Conservation (phyloP, 1,140 invertebrate genomes). For the Drosophila nikananu region DNA sequence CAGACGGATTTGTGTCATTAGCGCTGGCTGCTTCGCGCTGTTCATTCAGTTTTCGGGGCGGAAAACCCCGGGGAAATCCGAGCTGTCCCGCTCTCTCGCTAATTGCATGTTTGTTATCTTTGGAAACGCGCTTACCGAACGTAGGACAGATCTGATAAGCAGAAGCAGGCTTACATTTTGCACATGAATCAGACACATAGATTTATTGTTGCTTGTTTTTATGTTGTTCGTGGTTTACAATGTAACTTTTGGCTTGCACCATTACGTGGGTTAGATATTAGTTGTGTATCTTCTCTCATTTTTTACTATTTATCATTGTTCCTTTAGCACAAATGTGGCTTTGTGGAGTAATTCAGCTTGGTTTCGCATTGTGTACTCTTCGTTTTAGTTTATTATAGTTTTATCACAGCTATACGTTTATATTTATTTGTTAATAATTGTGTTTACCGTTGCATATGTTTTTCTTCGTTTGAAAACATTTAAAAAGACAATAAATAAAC, state of each 20-base stretch:
- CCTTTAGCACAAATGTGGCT: constrained; percentile 33
- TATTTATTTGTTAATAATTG: constrained; percentile 66
- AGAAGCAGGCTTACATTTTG: constrained; percentile 54
- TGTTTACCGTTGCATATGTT: constrained; percentile 40
- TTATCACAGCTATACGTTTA: constrained; percentile 84
- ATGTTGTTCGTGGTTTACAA: constrained; percentile 58
- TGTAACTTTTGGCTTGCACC: constrained; percentile 48
- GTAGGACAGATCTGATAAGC: constrained; percentile 34
- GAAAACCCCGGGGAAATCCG: constrained; percentile 74
- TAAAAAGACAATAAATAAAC: constrained; percentile 15
- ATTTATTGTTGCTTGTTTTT: constrained; percentile 75
- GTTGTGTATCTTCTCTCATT: constrained; percentile 28
- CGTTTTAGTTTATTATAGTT: constrained; percentile 69
- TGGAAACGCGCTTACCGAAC: constrained; percentile 59
- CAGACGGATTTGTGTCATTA: constrained; percentile 81
- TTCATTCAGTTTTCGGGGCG: constrained; percentile 72
- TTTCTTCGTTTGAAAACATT: constrained; percentile 13
- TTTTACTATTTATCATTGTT: background rate
- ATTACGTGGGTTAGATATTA: constrained; percentile 59
- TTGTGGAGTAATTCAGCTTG: constrained; percentile 64
- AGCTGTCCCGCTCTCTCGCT: constrained; percentile 48
- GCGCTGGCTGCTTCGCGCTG: constrained; percentile 29
- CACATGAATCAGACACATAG: constrained; percentile 77
- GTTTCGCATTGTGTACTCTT: constrained; percentile 61
- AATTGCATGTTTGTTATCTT: constrained; percentile 79